These are phyloP conservation scores for Trypoxylon attenuatum DNA, from an alignment of 2,888 invertebrate genomes.

Conservation along the genomic window DNA sequence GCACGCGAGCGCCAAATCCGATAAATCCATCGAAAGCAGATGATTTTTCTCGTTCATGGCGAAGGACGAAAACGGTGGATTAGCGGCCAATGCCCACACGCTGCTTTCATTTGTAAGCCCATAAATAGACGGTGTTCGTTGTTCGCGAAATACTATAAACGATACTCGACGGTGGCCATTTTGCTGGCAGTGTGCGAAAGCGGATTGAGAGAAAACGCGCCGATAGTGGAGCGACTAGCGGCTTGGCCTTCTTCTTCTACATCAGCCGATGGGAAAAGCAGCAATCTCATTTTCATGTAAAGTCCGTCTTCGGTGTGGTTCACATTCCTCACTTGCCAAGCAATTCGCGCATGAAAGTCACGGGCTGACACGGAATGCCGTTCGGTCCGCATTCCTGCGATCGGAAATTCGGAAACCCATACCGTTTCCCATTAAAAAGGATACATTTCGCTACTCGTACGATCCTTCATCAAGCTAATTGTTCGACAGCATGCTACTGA, in stretches of 20 bases:
- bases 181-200: slow-evolving; percentile 43
- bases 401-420: slow-evolving; percentile 38
- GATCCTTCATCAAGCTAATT: slow-evolving; percentile 7
- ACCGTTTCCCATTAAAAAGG: slow-evolving; percentile 18
- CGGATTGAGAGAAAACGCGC: slow-evolving; percentile 55
- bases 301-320: slow-evolving; percentile 44
- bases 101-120: slow-evolving; percentile 31
- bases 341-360: slow-evolving; percentile 44
- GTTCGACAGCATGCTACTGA: background rate
- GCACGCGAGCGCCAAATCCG: background rate
- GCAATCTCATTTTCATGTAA: slow-evolving; percentile 58
- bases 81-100: slow-evolving; percentile 28
- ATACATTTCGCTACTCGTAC: background rate
- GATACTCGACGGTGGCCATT: slow-evolving; percentile 22
- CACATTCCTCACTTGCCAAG: slow-evolving; percentile 45
- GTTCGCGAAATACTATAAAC: slow-evolving; percentile 37
- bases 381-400: slow-evolving; percentile 19
- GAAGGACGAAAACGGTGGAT: background rate
- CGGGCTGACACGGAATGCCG: slow-evolving; percentile 38
- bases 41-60: background rate
- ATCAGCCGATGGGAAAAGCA: slow-evolving; percentile 51
- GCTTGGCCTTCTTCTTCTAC: slow-evolving; percentile 53
- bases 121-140: slow-evolving; percentile 24
- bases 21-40: background rate
- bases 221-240: slow-evolving; percentile 60